Conservation (phyloP, 2,888 invertebrate species). For the Drosophila limbata region DNA sequence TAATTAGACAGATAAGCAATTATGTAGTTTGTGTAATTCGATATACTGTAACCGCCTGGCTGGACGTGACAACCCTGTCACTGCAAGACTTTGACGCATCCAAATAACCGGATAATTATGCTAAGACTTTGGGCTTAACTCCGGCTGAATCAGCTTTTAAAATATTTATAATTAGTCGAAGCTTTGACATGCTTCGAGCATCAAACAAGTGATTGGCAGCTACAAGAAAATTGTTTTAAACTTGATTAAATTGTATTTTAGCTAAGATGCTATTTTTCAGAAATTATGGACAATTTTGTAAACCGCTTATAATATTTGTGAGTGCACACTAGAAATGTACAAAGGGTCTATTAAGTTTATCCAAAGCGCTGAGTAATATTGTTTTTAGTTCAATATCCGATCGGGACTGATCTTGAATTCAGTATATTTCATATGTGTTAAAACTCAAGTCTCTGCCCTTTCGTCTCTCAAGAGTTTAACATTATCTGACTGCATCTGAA, state of each 20-base stretch:
- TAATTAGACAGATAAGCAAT: constrained; percentile 83
- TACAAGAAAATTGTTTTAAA: neutral
- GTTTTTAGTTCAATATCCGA: too few species aligned
- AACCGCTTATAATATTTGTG: too few species aligned
- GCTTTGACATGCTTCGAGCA: constrained; percentile 45
- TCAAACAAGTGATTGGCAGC: constrained; percentile 47
- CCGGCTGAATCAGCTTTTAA: constrained; percentile 43
- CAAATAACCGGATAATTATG: constrained; percentile 46
- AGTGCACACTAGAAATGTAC: too few species aligned
- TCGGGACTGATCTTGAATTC: too few species aligned
- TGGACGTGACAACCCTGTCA: constrained; percentile 43
- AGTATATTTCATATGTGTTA: too few species aligned
- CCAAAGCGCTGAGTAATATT: too few species aligned
- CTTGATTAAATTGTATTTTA: neutral
- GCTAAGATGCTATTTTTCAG: neutral
- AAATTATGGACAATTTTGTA: too few species aligned
- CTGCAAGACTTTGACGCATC: constrained; percentile 31
- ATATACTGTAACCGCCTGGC: constrained; percentile 47
- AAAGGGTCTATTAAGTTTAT: too few species aligned
- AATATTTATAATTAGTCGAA: constrained; percentile 64
- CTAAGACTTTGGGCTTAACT: constrained; percentile 18
- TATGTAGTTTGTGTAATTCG: constrained; percentile 80
- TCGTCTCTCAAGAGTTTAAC: too few species aligned
- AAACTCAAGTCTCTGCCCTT: too few species aligned
- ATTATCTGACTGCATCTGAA: too few species aligned